These are phyloP conservation scores for Psix sp. DNA, from an alignment of 1,140 invertebrate species.

Conservation along the genomic window DNA sequence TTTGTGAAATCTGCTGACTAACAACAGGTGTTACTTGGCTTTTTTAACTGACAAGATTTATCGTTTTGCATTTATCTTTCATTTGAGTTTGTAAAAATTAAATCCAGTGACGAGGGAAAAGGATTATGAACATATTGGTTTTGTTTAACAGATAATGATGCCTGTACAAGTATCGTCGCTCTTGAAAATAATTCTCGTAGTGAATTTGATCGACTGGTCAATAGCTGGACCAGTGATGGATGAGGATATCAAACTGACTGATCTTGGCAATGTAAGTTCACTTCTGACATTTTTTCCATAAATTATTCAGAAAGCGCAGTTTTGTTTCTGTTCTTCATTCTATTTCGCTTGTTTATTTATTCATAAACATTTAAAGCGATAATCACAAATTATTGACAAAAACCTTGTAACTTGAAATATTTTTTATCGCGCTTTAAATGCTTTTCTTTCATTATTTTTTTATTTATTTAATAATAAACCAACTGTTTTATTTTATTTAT, in stretches of 20 bases:
- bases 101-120: not conserved
- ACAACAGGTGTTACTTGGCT: constrained; percentile 21
- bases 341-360: not conserved
- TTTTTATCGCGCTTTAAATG: no score
- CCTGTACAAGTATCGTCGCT: constrained; percentile 15
- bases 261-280: constrained; percentile 27
- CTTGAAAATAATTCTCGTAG: constrained; percentile 35
- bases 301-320: no score
- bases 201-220: constrained; percentile 42
- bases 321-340: not conserved
- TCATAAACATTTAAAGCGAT: no score
- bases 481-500: no score
- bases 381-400: no score
- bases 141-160: constrained; percentile 36
- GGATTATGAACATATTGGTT: constrained; percentile 18
- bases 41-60: no score
- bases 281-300: constrained; percentile 7
- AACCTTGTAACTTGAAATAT: no score
- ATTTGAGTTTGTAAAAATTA: not conserved
- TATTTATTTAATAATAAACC: no score
- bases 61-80: no score
- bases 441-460: no score
- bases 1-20: constrained; percentile 12
- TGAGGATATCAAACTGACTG: constrained; percentile 32
- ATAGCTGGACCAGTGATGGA: constrained; percentile 28